A percentile compares a stretch with the other conserved stretches of the same genome.
These are phyloP conservation scores for Cataglyphis albicans DNA, from an alignment of 2,888 invertebrate genomes.

Conservation along the genomic window DNA sequence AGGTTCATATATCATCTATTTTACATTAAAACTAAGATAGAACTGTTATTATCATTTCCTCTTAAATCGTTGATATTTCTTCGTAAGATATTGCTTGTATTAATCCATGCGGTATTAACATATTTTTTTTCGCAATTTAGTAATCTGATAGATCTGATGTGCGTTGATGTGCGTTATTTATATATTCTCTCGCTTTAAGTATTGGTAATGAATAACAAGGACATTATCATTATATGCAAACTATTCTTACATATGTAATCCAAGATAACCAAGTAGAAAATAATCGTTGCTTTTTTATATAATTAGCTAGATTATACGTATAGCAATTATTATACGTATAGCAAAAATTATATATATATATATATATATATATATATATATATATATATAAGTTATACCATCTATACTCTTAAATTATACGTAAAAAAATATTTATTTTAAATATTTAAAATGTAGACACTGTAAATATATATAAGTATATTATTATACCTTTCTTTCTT, in stretches of 20 bases:
- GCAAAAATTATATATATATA: background rate
- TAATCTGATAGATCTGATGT: background rate
- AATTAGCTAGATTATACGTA: background rate
- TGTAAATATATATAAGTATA: too few species aligned
- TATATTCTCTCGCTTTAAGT: background rate
- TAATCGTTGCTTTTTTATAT: background rate
- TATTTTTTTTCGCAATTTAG: conserved; percentile 11
- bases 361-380: background rate
- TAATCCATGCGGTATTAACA: background rate
- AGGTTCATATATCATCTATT: background rate
- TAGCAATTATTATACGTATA: background rate
- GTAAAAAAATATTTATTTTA: background rate
- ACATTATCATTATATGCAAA: background rate
- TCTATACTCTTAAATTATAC: background rate
- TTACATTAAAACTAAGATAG: background rate
- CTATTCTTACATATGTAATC: background rate
- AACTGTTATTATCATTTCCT: background rate
- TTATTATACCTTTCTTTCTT: background rate
- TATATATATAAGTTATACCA: background rate
- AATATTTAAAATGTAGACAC: background rate
- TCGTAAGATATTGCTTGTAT: background rate
- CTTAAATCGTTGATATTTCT: background rate
- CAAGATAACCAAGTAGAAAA: conserved; percentile 9
- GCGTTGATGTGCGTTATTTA: background rate
- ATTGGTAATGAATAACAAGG: conserved; percentile 34